phyloP scores from a whole-genome alignment of 2,797 vertebrate genomes.

The Pseudochirops cupreus region DNA sequence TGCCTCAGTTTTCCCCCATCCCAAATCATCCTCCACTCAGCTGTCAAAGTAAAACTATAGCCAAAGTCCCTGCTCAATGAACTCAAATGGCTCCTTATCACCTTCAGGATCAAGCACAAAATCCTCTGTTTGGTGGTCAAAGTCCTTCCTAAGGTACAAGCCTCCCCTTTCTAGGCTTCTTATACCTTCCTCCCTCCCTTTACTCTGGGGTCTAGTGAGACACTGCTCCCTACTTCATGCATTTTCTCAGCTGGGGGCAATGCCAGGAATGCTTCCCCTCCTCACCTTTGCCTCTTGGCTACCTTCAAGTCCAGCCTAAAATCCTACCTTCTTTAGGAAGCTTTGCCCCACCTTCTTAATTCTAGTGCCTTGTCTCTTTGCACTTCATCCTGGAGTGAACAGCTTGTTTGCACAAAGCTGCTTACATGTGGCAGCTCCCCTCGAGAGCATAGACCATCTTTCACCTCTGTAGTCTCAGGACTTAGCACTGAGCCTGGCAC shows the following conservation, averaged over 20 bases:
- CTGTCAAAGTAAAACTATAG: neutral
- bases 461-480: neutral
- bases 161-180: neutral
- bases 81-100: neutral
- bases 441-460: neutral
- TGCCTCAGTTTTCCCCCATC: neutral
- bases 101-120: neutral
- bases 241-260: too few species aligned
- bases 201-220: neutral
- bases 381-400: neutral
- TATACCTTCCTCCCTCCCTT: neutral
- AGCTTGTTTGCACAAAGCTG: neutral
- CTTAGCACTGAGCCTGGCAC: neutral
- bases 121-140: neutral
- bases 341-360: neutral
- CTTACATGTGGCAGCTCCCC: neutral
- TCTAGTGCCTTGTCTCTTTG: neutral
- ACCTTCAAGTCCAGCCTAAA: neutral
- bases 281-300: neutral
- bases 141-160: neutral
- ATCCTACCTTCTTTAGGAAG: neutral
- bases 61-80: neutral
- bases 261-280: neutral
- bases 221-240: too few species aligned
- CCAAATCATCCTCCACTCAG: neutral